Percentiles rank a stretch among this genome's conserved stretches.
These are phyloP conservation scores for Aegotheles bennettii DNA, from an alignment of 2,113 vertebrate species.

Conservation along the genomic window DNA sequence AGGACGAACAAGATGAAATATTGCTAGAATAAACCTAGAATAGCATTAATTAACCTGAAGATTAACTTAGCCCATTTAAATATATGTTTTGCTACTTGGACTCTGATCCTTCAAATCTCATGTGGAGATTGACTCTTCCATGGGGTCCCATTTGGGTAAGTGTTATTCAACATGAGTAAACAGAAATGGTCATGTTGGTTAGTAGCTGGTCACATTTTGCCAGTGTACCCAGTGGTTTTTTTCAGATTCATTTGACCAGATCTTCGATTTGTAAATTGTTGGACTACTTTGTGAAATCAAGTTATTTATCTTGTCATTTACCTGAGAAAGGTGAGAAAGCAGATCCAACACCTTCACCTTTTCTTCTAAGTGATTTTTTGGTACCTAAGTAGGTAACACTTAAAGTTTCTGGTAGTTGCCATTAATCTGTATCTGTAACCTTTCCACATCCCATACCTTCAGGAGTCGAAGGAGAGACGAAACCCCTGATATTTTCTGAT, in stretches of 20 bases:
- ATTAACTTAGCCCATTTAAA: conserved; percentile 24
- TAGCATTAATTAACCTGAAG: conserved; percentile 39
- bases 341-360: too few relatives aligned
- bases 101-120: background rate
- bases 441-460: background rate
- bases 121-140: background rate
- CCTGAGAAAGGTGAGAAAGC: background rate
- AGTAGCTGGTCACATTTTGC: background rate
- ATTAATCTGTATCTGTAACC: background rate
- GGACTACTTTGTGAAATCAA: background rate
- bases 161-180: background rate
- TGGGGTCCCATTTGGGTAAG: background rate
- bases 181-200: background rate
- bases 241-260: background rate
- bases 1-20: background rate
- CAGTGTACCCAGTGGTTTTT: background rate
- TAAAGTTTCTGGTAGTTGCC: background rate
- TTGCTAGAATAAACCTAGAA: background rate
- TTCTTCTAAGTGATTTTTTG: background rate
- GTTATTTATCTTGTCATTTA: background rate
- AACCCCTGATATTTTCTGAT: background rate
- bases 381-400: background rate
- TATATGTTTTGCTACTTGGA: background rate
- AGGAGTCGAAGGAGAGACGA: background rate
- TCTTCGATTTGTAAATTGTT: background rate